Base-by-base conservation (phyloP, 2,888 invertebrate genomes). In the Sphecodes monilicornis region DNA sequence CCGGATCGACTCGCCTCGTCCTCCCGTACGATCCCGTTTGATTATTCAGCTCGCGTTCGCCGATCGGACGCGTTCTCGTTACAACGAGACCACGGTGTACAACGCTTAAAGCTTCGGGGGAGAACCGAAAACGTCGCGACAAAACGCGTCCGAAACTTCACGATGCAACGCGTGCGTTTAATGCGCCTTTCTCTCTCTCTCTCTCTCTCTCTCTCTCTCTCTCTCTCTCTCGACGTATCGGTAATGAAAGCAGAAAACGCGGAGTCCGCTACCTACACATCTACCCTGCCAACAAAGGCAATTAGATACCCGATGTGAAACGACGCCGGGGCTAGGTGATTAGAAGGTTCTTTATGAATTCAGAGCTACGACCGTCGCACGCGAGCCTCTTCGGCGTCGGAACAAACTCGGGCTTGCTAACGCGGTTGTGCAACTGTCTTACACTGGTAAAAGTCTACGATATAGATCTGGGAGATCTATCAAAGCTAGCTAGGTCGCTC, bases 331-430 rank as follows among this genome's bases (percentile, higher is more conserved):
- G 50, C n/a, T 8, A 50, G 22, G 50, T 46, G 57, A 66, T 41
- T 32, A 77, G 50, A 54, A 36, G 64, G 76, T 69, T 73, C 71
- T 76, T 71, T 73, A 86, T 78, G 80, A 86, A 83, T 86, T 82
- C 77, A 69, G 50, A 80, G 72, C 80, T 79, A 81, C 68, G 75
- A 43, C 36, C 69, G 66, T 46, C 69, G 66, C 79, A 85, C 79
- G 84, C 86, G 64, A 87, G n/a, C 43, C 57, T 22, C 46, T 60
- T 73, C 64, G 64, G 18, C 29, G 64, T 10, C 29, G 32, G 5
- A 16, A 60, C 60, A 60, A 26, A 60, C 60, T 29, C 29, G 13
- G 29, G 5, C 60, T 60, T 6, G 60, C 29, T 29, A 60, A 29
- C 60, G 60, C 60, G 29, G 6, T 13, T 13, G 26, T 26, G 26